Percentiles rank a stretch among this genome's conserved stretches.
Evolutionary conservation across 2,797 vertebrate species (phyloP).

Genomic region (Typhlichthys subterraneus): DNA sequence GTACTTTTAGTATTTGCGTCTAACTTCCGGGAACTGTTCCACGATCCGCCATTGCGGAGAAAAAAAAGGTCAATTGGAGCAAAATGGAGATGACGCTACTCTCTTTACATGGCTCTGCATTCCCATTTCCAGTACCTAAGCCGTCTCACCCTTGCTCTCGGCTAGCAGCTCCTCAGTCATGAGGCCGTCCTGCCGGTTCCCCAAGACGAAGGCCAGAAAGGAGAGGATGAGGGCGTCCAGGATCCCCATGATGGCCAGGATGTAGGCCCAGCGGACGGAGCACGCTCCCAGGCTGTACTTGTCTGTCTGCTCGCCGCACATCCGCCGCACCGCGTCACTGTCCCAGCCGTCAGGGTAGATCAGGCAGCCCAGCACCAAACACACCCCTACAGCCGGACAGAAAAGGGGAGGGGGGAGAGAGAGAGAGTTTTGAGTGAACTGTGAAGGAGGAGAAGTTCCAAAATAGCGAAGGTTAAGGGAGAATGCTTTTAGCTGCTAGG

Average conservation of each 20-base stretch:
- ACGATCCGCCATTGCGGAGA: too few species aligned
- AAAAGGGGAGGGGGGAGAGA: not conserved
- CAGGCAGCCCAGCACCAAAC: conserved; percentile 93
- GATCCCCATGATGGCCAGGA: conserved; percentile 95
- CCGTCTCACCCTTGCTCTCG: conserved; percentile 87
- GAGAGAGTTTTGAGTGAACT: not conserved
- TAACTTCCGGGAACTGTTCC: too few species aligned
- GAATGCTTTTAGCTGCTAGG: not conserved
- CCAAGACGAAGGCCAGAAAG: conserved; percentile 93
- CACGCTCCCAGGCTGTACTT: conserved; percentile 86
- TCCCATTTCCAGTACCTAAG: too few species aligned
- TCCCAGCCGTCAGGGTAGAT: conserved; percentile 97
- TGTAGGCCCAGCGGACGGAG: conserved; percentile 96
- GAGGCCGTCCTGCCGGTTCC: conserved; percentile 93
- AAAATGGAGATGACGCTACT: too few species aligned
- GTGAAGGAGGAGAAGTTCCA: not conserved
- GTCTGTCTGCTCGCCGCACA: conserved; percentile 93
- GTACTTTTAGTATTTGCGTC: too few species aligned
- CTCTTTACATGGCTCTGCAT: too few species aligned
- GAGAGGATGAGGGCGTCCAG: conserved; percentile 94
- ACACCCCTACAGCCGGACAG: conserved; percentile 78
- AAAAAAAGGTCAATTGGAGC: too few species aligned
- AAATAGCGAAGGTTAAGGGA: too few species aligned
- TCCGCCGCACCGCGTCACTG: conserved; percentile 89
- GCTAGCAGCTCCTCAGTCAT: conserved; percentile 93